A percentile compares a stretch with the other conserved stretches of the same genome.
phyloP scores from a whole-genome alignment of 2,113 vertebrate species.

The Platycercus adscitus region DNA sequence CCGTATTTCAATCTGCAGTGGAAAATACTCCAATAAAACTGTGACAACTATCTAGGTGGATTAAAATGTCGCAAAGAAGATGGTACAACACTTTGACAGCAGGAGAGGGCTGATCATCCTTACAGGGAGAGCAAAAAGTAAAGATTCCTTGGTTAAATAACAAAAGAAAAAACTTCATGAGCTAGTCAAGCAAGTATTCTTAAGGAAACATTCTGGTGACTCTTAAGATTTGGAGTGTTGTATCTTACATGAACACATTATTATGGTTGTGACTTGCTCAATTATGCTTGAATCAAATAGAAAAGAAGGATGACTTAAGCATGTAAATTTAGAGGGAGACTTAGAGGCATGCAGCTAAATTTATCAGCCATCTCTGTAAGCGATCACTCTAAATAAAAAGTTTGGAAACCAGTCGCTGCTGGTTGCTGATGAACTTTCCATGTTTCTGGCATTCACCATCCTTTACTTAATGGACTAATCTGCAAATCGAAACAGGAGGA shows the following conservation, averaged over 20 bases:
- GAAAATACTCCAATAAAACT: neutral
- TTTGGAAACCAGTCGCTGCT: conserved; percentile 35
- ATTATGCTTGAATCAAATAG: conserved; percentile 45
- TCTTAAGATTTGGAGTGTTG: neutral
- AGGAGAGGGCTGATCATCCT: neutral
- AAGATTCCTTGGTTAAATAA: neutral
- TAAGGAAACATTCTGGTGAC: neutral
- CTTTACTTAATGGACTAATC: conserved; percentile 10
- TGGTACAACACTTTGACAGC: neutral
- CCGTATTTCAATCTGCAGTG: neutral
- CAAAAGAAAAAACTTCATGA: neutral
- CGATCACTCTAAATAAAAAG: conserved; percentile 55
- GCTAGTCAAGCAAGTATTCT: neutral
- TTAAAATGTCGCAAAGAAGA: neutral
- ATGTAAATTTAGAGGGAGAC: conserved; percentile 66
- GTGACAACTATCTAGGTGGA: neutral
- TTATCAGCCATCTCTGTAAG: conserved; percentile 57
- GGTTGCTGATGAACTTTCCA: conserved; percentile 55
- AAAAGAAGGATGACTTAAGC: conserved; percentile 60
- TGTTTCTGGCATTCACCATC: conserved; percentile 5
- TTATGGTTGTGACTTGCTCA: neutral
- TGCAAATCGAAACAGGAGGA: conserved; percentile 19
- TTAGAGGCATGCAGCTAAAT: conserved; percentile 65
- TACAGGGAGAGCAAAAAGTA: neutral
- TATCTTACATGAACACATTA: neutral